Evolutionary conservation across 2,888 invertebrate genomes (phyloP).

Genomic region (Conus canariensis): DNA sequence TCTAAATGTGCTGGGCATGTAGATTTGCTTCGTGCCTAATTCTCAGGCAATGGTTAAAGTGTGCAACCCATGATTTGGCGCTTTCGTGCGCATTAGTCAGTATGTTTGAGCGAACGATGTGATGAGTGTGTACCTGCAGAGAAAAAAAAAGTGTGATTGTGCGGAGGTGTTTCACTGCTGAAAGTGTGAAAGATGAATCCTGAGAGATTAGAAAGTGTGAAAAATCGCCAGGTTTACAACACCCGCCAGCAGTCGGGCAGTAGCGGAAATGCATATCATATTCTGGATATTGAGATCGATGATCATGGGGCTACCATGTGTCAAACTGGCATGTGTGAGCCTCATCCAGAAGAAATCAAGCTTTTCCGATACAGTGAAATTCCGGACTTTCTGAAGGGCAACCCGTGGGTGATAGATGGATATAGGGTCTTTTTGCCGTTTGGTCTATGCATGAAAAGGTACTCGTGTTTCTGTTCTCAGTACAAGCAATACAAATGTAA

Average conservation of each 20-base stretch:
- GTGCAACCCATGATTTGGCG: too few species aligned
- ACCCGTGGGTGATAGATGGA: constrained; percentile 91
- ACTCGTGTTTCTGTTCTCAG: constrained; percentile 79
- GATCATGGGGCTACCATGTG: constrained; percentile 58
- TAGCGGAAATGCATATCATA: constrained; percentile 54
- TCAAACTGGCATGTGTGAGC: constrained; percentile 63
- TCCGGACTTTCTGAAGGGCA: constrained; percentile 90
- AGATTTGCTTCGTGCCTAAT: too few species aligned
- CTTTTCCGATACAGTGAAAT: constrained; percentile 82
- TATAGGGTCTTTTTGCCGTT: constrained; percentile 85
- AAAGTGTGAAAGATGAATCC: constrained; percentile 22
- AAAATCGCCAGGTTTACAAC: constrained; percentile 39
- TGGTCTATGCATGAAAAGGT: constrained; percentile 85
- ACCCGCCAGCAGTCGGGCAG: background rate
- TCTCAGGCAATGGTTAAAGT: too few species aligned
- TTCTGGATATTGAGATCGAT: constrained; percentile 72
- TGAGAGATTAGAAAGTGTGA: constrained; percentile 29
- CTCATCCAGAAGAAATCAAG: constrained; percentile 61
- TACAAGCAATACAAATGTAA: background rate
- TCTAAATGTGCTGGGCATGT: too few species aligned
- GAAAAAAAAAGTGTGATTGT: background rate
- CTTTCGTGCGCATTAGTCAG: background rate
- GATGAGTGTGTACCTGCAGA: background rate
- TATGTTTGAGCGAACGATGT: background rate
- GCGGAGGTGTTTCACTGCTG: background rate